phyloP scores from a whole-genome alignment of 2,113 vertebrate species.

The Edolisoma coerulescens region DNA sequence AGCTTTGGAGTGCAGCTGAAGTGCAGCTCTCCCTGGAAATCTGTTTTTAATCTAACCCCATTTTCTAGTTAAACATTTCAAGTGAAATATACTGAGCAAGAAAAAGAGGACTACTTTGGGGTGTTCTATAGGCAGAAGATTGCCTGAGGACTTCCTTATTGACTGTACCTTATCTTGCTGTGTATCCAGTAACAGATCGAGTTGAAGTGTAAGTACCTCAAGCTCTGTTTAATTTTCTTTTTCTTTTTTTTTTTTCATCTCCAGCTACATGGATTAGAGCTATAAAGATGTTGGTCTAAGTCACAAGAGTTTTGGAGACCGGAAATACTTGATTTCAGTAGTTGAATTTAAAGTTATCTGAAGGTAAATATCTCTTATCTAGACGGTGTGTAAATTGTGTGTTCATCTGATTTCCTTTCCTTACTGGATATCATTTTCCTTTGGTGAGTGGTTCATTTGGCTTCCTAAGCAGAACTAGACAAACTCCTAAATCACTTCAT shows the following conservation, averaged over 20 bases:
- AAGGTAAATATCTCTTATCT: constrained; percentile 61
- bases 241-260: neutral
- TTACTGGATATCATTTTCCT: neutral
- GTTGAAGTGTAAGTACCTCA: neutral
- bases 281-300: constrained; percentile 46
- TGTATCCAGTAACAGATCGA: neutral
- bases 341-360: constrained; percentile 48
- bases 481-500: constrained; percentile 34
- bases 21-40: neutral
- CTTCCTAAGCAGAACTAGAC: constrained; percentile 42
- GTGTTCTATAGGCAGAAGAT: constrained; percentile 16
- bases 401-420: constrained; percentile 36
- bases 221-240: constrained; percentile 14
- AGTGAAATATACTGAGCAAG: neutral
- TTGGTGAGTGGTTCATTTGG: neutral
- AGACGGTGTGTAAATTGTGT: neutral
- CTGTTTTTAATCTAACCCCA: neutral
- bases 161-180: constrained; percentile 35
- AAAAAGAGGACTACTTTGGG: neutral
- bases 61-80: constrained; percentile 40
- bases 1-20: neutral
- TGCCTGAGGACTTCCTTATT: constrained; percentile 44
- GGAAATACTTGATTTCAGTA: constrained; percentile 58
- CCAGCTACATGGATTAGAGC: neutral
- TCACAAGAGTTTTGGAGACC: constrained; percentile 32